phyloP scores from a whole-genome alignment of 2,113 vertebrate genomes.

The Zosterops borbonicus region DNA sequence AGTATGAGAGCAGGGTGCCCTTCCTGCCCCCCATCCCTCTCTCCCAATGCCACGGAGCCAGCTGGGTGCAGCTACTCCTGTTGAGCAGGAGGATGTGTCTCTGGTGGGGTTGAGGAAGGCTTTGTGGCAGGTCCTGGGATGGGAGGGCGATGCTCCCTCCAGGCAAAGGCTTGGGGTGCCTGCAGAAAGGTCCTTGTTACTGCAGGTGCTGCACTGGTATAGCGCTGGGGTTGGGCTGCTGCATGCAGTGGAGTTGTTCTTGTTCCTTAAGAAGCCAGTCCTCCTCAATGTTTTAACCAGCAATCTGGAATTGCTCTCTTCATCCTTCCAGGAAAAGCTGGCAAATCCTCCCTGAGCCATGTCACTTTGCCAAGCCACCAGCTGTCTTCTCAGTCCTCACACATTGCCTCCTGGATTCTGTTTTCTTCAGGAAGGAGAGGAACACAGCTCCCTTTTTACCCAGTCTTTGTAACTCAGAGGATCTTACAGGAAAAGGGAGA shows the following conservation, averaged over 20 bases:
- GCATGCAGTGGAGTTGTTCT: not conserved
- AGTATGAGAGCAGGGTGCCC: rapidly evolving
- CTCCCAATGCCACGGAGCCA: rapidly evolving
- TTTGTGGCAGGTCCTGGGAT: not conserved
- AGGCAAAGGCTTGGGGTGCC: not conserved
- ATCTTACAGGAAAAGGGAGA: not conserved
- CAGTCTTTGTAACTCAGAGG: not conserved
- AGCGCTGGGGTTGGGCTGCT: not conserved
- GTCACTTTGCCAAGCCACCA: not conserved
- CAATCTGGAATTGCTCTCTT: not conserved
- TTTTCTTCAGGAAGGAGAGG: not conserved
- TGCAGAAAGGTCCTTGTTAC: not conserved
- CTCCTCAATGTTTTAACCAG: not conserved
- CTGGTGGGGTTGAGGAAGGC: not conserved
- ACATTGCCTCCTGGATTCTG: not conserved
- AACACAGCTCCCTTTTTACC: not conserved
- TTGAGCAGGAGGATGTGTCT: not conserved
- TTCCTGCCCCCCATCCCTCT: not conserved
- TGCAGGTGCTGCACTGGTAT: not conserved
- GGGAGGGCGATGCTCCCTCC: not conserved
- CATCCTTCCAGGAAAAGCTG: not conserved
- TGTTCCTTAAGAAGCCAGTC: rapidly evolving
- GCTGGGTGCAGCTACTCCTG: not conserved
- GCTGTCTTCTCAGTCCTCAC: not conserved
- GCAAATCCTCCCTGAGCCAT: not conserved